Percentiles rank a stretch among this genome's conserved stretches.
These are phyloP conservation scores for Chrysopilus asiliformis DNA, from an alignment of 2,888 invertebrate genomes.

Conservation along the genomic window DNA sequence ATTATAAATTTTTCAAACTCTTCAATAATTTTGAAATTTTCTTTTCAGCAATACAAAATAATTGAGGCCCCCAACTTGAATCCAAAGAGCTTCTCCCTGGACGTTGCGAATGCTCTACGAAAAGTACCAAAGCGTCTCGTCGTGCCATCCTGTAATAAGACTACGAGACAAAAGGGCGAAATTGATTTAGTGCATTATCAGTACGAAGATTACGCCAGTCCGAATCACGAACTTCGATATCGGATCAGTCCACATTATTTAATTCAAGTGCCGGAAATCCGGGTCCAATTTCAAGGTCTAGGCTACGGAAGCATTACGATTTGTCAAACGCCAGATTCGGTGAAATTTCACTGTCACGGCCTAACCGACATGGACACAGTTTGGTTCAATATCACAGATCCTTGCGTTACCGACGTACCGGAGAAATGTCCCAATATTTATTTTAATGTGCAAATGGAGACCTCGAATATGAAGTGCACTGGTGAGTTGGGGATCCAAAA, in stretches of 20 bases:
- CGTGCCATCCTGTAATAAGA: constrained; percentile 23
- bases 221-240: constrained; percentile 39
- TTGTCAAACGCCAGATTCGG: constrained; percentile 39
- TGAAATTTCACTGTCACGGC: constrained; percentile 38
- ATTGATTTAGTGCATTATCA: constrained; percentile 23
- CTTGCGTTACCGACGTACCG: constrained; percentile 35
- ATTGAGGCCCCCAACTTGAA: constrained; percentile 8
- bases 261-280: constrained; percentile 22
- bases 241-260: constrained; percentile 40
- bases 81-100: constrained; percentile 4
- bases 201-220: constrained; percentile 47
- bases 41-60: constrained; percentile 9
- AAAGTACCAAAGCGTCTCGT: constrained; percentile 26
- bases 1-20: too few species aligned
- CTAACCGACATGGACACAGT: constrained; percentile 37
- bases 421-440: constrained; percentile 41
- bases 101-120: constrained; percentile 3
- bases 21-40: too few species aligned
- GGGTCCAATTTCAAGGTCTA: constrained; percentile 39
- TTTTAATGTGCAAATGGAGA: constrained; percentile 39
- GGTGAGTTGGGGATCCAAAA: constrained; percentile 38
- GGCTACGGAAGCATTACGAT: constrained; percentile 43
- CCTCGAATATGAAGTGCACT: constrained; percentile 43
- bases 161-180: constrained; percentile 12
- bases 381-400: constrained; percentile 39